Percentiles rank a stretch among this genome's conserved stretches.
Conservation (phyloP, 64 coral and sea anemone genomes). For the Porites australiensis region DNA sequence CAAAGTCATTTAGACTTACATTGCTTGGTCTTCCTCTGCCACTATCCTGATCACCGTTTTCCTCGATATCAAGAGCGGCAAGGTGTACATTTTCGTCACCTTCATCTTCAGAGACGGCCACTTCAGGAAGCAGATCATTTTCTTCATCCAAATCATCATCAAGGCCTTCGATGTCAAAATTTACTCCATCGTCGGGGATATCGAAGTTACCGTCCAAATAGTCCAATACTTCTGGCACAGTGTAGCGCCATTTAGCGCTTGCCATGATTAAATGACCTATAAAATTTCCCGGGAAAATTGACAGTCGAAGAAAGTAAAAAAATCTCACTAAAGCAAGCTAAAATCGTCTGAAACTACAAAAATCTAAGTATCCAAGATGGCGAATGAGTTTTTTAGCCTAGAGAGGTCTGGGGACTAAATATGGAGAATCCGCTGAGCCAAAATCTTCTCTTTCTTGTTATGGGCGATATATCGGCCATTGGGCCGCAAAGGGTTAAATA, state of each 20-base stretch:
- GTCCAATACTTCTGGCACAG: slow-evolving; percentile 13
- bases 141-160: slow-evolving; percentile 3
- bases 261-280: background rate
- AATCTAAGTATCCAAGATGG: background rate
- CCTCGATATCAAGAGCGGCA: slow-evolving; percentile 15
- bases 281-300: slow-evolving; percentile 8
- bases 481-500: background rate
- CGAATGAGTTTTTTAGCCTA: background rate
- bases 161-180: slow-evolving; percentile 24
- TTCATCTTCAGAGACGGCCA: background rate
- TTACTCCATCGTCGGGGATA: slow-evolving; percentile 38
- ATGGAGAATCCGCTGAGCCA: background rate
- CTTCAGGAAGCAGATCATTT: slow-evolving; percentile 6
- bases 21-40: background rate
- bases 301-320: slow-evolving; percentile 7
- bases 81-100: slow-evolving; percentile 17
- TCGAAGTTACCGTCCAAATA: slow-evolving; percentile 42
- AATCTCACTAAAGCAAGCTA: background rate
- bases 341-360: background rate
- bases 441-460: background rate
- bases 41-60: slow-evolving; percentile 10
- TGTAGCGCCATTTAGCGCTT: background rate
- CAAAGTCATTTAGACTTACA: background rate
- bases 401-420: slow-evolving; percentile 7
- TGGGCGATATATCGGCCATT: slow-evolving; percentile 30